Percentiles rank a stretch among this genome's conserved stretches.
These are phyloP conservation scores for Ctena decussata DNA, from an alignment of 2,888 invertebrate species.

Conservation along the genomic window DNA sequence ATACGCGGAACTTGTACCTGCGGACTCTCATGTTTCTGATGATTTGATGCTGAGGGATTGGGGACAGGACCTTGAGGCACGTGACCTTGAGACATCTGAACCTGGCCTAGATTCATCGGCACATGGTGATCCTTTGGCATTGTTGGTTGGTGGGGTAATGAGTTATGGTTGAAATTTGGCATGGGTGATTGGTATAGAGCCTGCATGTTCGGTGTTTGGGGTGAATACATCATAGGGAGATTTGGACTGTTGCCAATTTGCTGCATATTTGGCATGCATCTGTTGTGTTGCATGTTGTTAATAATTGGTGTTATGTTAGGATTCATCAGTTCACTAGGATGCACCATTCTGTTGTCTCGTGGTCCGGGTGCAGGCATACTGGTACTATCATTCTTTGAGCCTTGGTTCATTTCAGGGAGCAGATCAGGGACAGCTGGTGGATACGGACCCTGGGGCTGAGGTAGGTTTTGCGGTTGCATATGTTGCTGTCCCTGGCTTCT, in stretches of 20 bases:
- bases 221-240: constrained; percentile 49
- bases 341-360: constrained; percentile 49
- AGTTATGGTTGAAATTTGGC: constrained; percentile 54
- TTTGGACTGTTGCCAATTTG: constrained; percentile 40
- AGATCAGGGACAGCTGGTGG: constrained; percentile 21
- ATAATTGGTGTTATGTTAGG: constrained; percentile 68
- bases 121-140: constrained; percentile 55
- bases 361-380: constrained; percentile 51
- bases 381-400: constrained; percentile 17
- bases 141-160: constrained; percentile 47
- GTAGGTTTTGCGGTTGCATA: constrained; percentile 55
- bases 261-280: constrained; percentile 40
- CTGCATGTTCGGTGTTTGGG: constrained; percentile 60
- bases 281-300: constrained; percentile 51
- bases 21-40: constrained; percentile 80
- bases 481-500: constrained; percentile 62
- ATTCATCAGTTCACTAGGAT: constrained; percentile 9
- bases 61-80: constrained; percentile 50
- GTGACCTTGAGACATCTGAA: constrained; percentile 34
- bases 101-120: constrained; percentile 49
- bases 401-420: constrained; percentile 24
- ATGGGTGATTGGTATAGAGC: constrained; percentile 57
- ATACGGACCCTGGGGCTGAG: constrained; percentile 50
- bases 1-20: constrained; percentile 86
- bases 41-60: constrained; percentile 44